Evolutionary conservation across 2,888 invertebrate species (phyloP), one percentile per base, ranked within the genome.

Genomic region (Cremastobaeus sp.): DNA sequence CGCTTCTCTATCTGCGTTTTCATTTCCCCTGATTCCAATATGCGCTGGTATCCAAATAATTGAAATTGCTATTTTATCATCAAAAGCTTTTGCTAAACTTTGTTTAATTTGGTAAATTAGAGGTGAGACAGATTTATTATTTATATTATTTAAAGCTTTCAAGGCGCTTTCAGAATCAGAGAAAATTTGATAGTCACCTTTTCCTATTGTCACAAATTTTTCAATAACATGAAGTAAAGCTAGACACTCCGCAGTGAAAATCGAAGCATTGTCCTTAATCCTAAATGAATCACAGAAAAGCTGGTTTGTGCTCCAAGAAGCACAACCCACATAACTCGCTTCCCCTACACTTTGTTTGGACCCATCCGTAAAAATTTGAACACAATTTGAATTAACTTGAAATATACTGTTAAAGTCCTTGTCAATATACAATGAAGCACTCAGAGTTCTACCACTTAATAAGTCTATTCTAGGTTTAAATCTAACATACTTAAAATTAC

Each of bases 11-110:
- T 68, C 68, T 2, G 35, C 69, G 0, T 20, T 45, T 17, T 69
- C 69, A 9, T 69, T 69, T 6, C 69, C 69, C 1, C 3, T 5
- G 2, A 69, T 43, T 4, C 52, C 52, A 9, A 21, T 14, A 52
- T 69, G 60, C 0, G 69, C 6, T 18, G 60, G 69, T 11, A 50
- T 47, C 69, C 69, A 60, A 8, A 59, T 8, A 20, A 69, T 18
- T 11, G n/a, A 20, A 20, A 60, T 20, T 0, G 18, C 1, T 18
- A 21, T 37, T 20, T 18, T 12, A 0, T 0, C 17, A 17, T 43
- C 8, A 5, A 14, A 0, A 5, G 21, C 15, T 3, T 9, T 3
- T 0, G 57, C 37, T 32, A 69, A 20, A 12, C 41, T 47, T 20
- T 60, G 30, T 30, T 54, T 34, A 0, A 60, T 48, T 14, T 3